Evolutionary conservation across 1,140 invertebrate genomes (phyloP), one percentile per base, ranked within the genome.

Genomic region (Rhizoglyphus robini): DNA sequence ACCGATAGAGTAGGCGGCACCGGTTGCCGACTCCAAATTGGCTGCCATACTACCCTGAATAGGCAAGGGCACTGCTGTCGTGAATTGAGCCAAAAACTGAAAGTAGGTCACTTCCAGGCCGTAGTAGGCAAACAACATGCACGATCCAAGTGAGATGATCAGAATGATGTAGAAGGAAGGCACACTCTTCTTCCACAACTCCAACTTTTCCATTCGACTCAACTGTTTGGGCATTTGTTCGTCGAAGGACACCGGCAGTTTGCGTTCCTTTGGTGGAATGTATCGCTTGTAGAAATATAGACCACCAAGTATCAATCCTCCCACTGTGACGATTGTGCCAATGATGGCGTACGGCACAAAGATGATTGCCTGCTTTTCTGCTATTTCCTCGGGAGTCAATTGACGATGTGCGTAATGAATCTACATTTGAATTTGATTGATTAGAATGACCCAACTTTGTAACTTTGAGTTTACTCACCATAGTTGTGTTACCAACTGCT

Each of bases 21-120:
- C 63, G 18, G 63, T 64, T 8, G 46, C 41, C 8, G 63, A 27
- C 27, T 64, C 63, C 27, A 64, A n/a, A 36, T 49, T 48, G 30
- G 63, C 63, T 20, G 41, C 8, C 63, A 57, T 57, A 2, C 13
- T 3, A 23, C 63, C 63, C 11, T 13, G 4, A 32, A 64, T 64
- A 13, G 63, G 63, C 11, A 64, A 36, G 25, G 63, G 63, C 23
- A 48, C 46, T 4, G 63, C 41, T 18, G 41, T 64, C 3, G 31
- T 23, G 31, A 64, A 64, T 57, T 64, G 63, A 3, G 63, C 63
- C 47, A 64, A 32, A 64, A 64, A 64, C 41, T 64, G 63, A 51
- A 64, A 64, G 27, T 49, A 64, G 3, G 63, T 64, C n/a, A 64
- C 63, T 30, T 64, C 63, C 23, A 64, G 47, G 11, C 63, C 63